Conservation (phyloP, 2,888 invertebrate genomes). For the Noctua janthina region DNA sequence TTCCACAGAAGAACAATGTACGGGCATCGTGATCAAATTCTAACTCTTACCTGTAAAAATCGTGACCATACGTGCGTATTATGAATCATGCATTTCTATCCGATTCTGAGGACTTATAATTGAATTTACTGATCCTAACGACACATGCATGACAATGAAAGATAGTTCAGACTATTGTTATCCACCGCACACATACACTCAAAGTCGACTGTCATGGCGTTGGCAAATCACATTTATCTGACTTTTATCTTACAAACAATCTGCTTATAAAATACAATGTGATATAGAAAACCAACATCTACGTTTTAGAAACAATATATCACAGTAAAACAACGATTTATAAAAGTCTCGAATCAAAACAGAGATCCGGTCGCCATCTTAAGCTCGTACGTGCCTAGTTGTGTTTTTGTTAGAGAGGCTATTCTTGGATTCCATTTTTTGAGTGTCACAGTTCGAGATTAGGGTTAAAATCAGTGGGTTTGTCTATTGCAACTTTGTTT, state of each 20-base stretch:
- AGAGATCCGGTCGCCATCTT: slow-evolving; percentile 70
- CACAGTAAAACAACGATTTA: slow-evolving; percentile 75
- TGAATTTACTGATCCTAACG: slow-evolving; percentile 67
- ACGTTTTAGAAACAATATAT: slow-evolving; percentile 75
- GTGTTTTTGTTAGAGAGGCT: slow-evolving; percentile 61
- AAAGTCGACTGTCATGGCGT: slow-evolving; percentile 60
- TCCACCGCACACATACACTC: slow-evolving; percentile 61
- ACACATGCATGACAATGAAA: slow-evolving; percentile 66
- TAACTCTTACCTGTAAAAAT: slow-evolving; percentile 40
- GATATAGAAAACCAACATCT: slow-evolving; percentile 72
- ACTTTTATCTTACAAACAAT: slow-evolving; percentile 66
- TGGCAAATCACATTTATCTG: slow-evolving; percentile 69
- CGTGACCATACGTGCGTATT: slow-evolving; percentile 47
- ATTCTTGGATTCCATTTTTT: slow-evolving; percentile 60
- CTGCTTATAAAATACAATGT: slow-evolving; percentile 71
- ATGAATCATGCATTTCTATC: slow-evolving; percentile 44
- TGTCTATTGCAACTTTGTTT: slow-evolving; percentile 22
- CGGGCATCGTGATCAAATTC: slow-evolving; percentile 34
- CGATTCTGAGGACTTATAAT: slow-evolving; percentile 54
- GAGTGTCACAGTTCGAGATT: slow-evolving; percentile 48
- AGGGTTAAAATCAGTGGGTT: slow-evolving; percentile 44
- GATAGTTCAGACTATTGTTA: slow-evolving; percentile 64
- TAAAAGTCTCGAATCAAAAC: slow-evolving; percentile 77
- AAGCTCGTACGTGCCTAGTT: slow-evolving; percentile 69
- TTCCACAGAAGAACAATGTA: slow-evolving; percentile 25